phyloP scores from a whole-genome alignment of 2,113 vertebrate species.

The Sarotherodon lohbergeri region DNA sequence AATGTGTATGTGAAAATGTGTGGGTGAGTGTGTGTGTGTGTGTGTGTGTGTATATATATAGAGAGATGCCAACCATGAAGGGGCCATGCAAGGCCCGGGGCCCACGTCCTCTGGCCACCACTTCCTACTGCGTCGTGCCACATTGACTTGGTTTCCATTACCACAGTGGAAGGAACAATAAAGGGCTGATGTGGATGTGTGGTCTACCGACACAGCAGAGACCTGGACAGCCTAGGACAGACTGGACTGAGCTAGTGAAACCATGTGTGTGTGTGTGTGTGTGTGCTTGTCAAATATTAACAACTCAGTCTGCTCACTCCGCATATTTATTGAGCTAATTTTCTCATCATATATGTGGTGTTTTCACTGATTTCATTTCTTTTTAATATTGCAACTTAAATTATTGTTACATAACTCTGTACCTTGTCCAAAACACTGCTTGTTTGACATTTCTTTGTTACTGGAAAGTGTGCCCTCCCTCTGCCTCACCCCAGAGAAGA shows the following conservation, averaged over 20 bases:
- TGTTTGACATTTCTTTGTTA: background rate
- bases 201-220: slow-evolving; percentile 55
- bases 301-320: background rate
- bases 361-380: background rate
- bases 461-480: background rate
- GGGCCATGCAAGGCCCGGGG: slow-evolving; percentile 41
- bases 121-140: slow-evolving; percentile 57
- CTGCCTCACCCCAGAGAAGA: background rate
- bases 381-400: background rate
- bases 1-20: background rate
- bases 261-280: background rate
- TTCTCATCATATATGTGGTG: background rate
- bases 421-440: background rate
- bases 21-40: background rate
- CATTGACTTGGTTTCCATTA: slow-evolving; percentile 75
- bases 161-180: slow-evolving; percentile 76
- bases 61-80: slow-evolving; percentile 52
- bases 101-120: slow-evolving; percentile 49
- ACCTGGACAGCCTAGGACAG: slow-evolving; percentile 34
- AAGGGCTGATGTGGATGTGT: slow-evolving; percentile 69
- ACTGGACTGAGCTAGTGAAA: slow-evolving; percentile 27
- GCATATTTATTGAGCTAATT: background rate
- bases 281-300: slow-evolving; percentile 13
- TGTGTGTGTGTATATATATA: background rate
- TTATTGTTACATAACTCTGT: background rate